Evolutionary conservation across 2,888 invertebrate genomes (phyloP).

Genomic region (Mythimna loreyi): DNA sequence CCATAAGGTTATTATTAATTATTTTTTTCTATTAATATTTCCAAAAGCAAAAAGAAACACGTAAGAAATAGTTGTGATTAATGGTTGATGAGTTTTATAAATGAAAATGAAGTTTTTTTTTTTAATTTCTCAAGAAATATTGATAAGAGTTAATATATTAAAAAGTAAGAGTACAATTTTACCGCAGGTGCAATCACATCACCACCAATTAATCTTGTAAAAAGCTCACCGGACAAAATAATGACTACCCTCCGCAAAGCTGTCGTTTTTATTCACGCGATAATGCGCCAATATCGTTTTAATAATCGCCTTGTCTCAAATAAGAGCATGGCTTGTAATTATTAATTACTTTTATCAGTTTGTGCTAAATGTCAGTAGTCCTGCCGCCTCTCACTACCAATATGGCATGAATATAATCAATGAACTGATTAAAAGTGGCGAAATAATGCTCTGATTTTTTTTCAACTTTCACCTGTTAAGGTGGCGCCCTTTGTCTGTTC

Average conservation of each 20-base stretch:
- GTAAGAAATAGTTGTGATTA: too few species aligned
- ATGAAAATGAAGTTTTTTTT: background rate
- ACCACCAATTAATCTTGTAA: conserved; percentile 17
- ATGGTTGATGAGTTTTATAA: too few species aligned
- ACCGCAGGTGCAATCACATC: background rate
- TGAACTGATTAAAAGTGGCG: conserved; percentile 63
- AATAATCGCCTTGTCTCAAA: conserved; percentile 47
- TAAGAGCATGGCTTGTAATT: conserved; percentile 37
- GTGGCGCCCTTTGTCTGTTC: conserved; percentile 26
- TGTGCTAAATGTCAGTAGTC: conserved; percentile 63
- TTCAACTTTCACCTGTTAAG: conserved; percentile 66
- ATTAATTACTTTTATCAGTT: conserved; percentile 57
- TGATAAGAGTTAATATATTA: conserved; percentile 8
- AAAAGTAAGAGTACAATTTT: background rate
- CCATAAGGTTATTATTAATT: background rate
- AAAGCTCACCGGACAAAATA: conserved; percentile 31
- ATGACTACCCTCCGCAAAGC: conserved; percentile 23
- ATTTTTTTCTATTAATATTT: background rate
- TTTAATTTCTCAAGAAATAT: background rate
- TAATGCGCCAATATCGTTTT: conserved; percentile 31
- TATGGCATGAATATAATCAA: conserved; percentile 55
- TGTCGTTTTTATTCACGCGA: conserved; percentile 32
- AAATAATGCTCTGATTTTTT: conserved; percentile 69
- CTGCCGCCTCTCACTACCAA: conserved; percentile 59
- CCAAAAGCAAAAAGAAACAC: background rate